A percentile compares a stretch with the other conserved stretches of the same genome.
phyloP scores from a whole-genome alignment of 2,113 vertebrate species.

The Boleophthalmus pectinirostris region DNA sequence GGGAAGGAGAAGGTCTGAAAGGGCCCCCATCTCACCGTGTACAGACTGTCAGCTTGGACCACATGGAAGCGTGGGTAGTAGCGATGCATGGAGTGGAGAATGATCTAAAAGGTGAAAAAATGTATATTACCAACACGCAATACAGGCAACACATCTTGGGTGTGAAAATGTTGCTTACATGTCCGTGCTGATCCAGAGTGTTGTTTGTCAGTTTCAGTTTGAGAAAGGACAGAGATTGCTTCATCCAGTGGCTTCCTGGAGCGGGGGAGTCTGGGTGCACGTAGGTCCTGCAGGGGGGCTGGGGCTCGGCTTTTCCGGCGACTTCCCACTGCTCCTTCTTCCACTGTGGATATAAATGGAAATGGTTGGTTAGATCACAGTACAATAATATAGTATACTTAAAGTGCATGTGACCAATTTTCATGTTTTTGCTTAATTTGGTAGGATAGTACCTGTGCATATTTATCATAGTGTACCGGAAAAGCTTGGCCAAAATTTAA shows the following conservation, averaged over 20 bases:
- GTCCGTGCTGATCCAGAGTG: constrained; percentile 86
- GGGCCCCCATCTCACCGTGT: constrained; percentile 81
- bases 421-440: too few relatives aligned
- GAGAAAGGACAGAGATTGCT: constrained; percentile 84
- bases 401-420: too few relatives aligned
- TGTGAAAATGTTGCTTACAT: constrained; percentile 68
- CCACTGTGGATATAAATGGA: constrained; percentile 76
- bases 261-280: constrained; percentile 88
- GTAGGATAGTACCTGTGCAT: too few relatives aligned
- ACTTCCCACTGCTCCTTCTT: constrained; percentile 89
- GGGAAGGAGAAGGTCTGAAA: constrained; percentile 86
- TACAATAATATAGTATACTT: neutral
- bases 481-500: too few relatives aligned
- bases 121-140: neutral
- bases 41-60: constrained; percentile 83
- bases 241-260: constrained; percentile 89
- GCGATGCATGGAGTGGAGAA: constrained; percentile 84
- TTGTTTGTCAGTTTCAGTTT: constrained; percentile 92
- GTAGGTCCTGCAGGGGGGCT: constrained; percentile 83
- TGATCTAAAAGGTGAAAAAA: constrained; percentile 65
- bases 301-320: constrained; percentile 85
- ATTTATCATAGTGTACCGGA: too few relatives aligned
- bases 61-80: constrained; percentile 85
- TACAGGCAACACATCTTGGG: too few relatives aligned
- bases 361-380: neutral